Percentiles rank a stretch among this genome's conserved stretches.
Evolutionary conservation across 2,888 invertebrate species (phyloP).

Genomic region (Koerneria pararmatus): DNA sequence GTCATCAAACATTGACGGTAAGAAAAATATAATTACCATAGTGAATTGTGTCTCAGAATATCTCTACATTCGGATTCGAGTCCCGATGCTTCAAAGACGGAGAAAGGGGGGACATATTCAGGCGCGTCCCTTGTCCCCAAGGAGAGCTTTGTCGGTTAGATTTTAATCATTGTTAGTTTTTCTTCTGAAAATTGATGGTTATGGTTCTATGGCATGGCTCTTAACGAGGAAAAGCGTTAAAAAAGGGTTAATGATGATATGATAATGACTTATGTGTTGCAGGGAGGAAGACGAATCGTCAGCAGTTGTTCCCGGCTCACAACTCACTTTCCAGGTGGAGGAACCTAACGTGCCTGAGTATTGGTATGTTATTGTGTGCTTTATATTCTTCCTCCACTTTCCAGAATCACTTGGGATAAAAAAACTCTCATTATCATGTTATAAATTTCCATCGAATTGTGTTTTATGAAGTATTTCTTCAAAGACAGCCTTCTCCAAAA

Average conservation of each 20-base stretch:
- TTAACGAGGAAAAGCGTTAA: too few species aligned
- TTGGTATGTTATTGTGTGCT: slow-evolving; percentile 34
- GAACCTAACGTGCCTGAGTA: slow-evolving; percentile 84
- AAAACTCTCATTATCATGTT: too few species aligned
- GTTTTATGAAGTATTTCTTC: too few species aligned
- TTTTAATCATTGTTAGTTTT: not conserved
- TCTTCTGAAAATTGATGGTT: slow-evolving; percentile 61
- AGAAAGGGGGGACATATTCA: slow-evolving; percentile 39
- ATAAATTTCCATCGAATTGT: too few species aligned
- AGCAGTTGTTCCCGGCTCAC: slow-evolving; percentile 80
- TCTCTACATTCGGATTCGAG: slow-evolving; percentile 80
- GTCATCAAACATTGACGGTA: too few species aligned
- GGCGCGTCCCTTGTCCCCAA: slow-evolving; percentile 47
- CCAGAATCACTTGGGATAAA: too few species aligned
- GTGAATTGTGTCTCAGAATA: slow-evolving; percentile 72
- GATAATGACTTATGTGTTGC: too few species aligned
- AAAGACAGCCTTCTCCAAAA: too few species aligned
- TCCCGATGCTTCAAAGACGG: slow-evolving; percentile 54
- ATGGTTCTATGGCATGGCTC: slow-evolving; percentile 63
- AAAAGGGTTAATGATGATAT: too few species aligned
- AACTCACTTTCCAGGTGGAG: slow-evolving; percentile 88
- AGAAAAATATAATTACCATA: too few species aligned
- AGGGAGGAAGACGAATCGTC: slow-evolving; percentile 79
- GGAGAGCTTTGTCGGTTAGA: slow-evolving; percentile 32
- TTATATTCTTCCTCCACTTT: not conserved